phyloP scores from a whole-genome alignment of 92 coral and sea anemone species.

The Desmophyllum pertusum region DNA sequence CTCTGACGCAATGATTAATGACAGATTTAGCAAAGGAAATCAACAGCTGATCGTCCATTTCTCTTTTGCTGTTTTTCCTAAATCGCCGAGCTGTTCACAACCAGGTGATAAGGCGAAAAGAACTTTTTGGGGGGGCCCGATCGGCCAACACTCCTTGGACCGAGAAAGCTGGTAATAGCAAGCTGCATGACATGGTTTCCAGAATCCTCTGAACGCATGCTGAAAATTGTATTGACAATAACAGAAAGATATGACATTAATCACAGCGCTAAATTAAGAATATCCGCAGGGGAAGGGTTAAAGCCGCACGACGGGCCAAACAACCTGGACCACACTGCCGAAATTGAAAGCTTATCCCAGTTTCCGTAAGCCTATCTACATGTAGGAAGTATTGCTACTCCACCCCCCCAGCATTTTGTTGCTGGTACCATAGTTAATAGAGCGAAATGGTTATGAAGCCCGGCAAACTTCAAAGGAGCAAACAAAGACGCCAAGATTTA shows the following conservation, averaged over 20 bases:
- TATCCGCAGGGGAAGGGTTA: too few species aligned
- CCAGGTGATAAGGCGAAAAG: conserved; percentile 3
- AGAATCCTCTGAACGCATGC: conserved; percentile 17
- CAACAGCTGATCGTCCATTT: conserved; percentile 25
- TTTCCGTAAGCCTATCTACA: too few species aligned
- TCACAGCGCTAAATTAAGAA: neutral
- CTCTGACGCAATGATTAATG: conserved; percentile 40
- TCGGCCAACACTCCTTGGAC: conserved; percentile 12
- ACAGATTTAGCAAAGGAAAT: conserved; percentile 35
- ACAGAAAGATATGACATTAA: neutral
- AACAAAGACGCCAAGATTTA: too few species aligned
- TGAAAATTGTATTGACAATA: neutral
- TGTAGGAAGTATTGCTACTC: too few species aligned
- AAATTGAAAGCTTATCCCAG: too few species aligned
- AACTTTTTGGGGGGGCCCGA: conserved; percentile 32
- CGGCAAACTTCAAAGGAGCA: too few species aligned
- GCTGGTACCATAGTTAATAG: too few species aligned
- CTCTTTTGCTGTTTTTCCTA: conserved; percentile 6
- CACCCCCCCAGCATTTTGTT: too few species aligned
- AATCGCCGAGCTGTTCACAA: neutral
- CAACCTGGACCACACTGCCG: too few species aligned
- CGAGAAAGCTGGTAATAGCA: conserved; percentile 1
- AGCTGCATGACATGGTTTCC: conserved; percentile 1
- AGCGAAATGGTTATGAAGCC: too few species aligned
- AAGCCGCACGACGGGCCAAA: too few species aligned